These are phyloP conservation scores for Tachina lurida DNA, from an alignment of 2,888 invertebrate species.

Conservation along the genomic window DNA sequence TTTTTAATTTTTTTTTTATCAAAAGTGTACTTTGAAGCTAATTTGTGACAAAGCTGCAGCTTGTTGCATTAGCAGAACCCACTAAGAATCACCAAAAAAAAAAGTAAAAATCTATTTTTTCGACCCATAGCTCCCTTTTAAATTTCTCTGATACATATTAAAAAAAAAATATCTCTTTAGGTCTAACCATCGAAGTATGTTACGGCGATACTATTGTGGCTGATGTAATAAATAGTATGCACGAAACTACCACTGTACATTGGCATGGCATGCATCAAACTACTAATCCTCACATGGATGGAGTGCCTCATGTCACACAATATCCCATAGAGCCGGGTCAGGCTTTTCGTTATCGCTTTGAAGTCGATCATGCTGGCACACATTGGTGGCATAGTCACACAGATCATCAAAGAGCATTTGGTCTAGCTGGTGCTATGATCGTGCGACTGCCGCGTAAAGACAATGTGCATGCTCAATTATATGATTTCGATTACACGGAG, in stretches of 20 bases:
- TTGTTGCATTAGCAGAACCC: too few relatives aligned
- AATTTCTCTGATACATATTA: not conserved
- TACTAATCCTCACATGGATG: slow-evolving; percentile 80
- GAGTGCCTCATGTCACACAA: slow-evolving; percentile 80
- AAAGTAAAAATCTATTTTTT: too few relatives aligned
- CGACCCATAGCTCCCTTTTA: too few relatives aligned
- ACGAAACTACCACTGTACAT: slow-evolving; percentile 79
- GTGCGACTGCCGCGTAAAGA: slow-evolving; percentile 75
- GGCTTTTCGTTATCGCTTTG: slow-evolving; percentile 79
- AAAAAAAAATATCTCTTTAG: slow-evolving; percentile 20
- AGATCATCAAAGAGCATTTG: slow-evolving; percentile 78
- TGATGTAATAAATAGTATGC: slow-evolving; percentile 79
- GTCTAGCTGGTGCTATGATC: slow-evolving; percentile 77
- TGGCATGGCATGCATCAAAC: slow-evolving; percentile 81
- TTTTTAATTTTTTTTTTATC: too few relatives aligned
- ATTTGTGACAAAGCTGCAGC: too few relatives aligned
- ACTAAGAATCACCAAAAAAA: too few relatives aligned
- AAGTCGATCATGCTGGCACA: slow-evolving; percentile 78
- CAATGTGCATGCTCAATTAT: slow-evolving; percentile 76
- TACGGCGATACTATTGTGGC: slow-evolving; percentile 79
- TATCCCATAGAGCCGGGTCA: slow-evolving; percentile 80
- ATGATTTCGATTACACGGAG: slow-evolving; percentile 78
- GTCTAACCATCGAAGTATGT: slow-evolving; percentile 77
- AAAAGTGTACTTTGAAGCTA: too few relatives aligned
- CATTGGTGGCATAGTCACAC: slow-evolving; percentile 82